phyloP scores from a whole-genome alignment of 2,888 invertebrate species.

The Erebia ligea region DNA sequence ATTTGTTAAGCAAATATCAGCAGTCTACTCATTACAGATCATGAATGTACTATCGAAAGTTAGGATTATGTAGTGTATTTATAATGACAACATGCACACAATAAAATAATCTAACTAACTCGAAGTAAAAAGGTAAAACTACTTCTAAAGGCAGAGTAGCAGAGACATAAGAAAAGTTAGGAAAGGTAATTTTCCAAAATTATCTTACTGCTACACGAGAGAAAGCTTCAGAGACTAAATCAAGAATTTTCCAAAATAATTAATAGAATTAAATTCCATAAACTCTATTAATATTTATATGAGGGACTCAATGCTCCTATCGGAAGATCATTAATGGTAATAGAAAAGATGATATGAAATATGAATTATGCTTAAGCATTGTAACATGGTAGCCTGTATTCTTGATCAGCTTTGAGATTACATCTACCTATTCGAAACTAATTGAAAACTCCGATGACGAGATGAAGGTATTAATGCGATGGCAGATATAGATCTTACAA shows the following conservation, averaged over 20 bases:
- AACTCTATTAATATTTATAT: conserved; percentile 17
- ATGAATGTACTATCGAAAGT: too few relatives aligned
- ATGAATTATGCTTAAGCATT: conserved; percentile 18
- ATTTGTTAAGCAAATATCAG: too few relatives aligned
- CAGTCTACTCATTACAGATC: too few relatives aligned
- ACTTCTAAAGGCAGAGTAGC: too few relatives aligned
- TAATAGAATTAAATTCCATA: not conserved
- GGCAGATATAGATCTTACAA: conserved; percentile 30
- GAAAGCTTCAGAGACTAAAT: not conserved
- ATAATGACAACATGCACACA: too few relatives aligned
- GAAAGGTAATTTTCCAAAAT: not conserved
- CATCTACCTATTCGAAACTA: conserved; percentile 30
- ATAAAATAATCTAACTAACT: too few relatives aligned
- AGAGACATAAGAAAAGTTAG: too few relatives aligned
- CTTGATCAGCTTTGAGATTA: conserved; percentile 28
- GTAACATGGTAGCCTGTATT: conserved; percentile 22
- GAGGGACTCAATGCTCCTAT: conserved; percentile 15
- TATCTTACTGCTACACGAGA: not conserved
- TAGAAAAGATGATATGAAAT: conserved; percentile 22
- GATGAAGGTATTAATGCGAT: conserved; percentile 32
- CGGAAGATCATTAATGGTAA: conserved; percentile 30
- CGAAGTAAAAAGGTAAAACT: too few relatives aligned
- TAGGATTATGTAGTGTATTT: too few relatives aligned
- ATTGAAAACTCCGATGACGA: conserved; percentile 31
- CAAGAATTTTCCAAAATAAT: not conserved